These are phyloP conservation scores for Caenorhabditis tropicalis DNA, from an alignment of 1,140 invertebrate species.

Conservation along the genomic window DNA sequence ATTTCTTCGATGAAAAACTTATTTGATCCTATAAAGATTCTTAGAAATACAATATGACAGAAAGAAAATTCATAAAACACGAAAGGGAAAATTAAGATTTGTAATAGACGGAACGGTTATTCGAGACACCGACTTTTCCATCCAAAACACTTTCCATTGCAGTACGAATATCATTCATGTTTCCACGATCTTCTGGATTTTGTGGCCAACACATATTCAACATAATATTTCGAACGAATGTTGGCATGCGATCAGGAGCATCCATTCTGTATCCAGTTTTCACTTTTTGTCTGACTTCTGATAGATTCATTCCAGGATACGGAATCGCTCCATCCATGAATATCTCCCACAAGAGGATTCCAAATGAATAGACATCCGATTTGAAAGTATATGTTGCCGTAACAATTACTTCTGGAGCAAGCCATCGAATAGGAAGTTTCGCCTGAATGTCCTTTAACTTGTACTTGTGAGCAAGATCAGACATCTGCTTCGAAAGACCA, in stretches of 20 bases:
- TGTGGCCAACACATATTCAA: conserved; percentile 52
- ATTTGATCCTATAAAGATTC: too few relatives aligned
- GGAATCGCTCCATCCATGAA: conserved; percentile 57
- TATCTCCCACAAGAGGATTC: conserved; percentile 60
- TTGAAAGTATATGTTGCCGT: conserved; percentile 54
- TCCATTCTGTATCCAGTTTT: conserved; percentile 57
- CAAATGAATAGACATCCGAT: conserved; percentile 58
- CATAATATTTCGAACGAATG: conserved; percentile 55
- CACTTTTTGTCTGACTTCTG: conserved; percentile 60
- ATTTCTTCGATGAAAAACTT: too few relatives aligned
- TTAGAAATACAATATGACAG: too few relatives aligned
- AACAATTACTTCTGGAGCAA: conserved; percentile 58
- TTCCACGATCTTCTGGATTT: conserved; percentile 56
- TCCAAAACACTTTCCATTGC: neutral
- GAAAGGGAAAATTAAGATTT: neutral
- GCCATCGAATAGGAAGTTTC: conserved; percentile 60
- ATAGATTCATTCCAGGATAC: conserved; percentile 59
- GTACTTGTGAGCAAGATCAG: conserved; percentile 54
- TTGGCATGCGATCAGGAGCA: conserved; percentile 58
- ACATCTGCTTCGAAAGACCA: conserved; percentile 89
- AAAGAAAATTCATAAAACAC: too few relatives aligned
- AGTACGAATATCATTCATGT: conserved; percentile 49
- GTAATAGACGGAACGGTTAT: conserved; percentile 6
- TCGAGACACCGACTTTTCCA: neutral
- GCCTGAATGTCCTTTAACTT: conserved; percentile 62